Conservation (phyloP, 1,140 invertebrate genomes). For the Lepidostoma basale region DNA sequence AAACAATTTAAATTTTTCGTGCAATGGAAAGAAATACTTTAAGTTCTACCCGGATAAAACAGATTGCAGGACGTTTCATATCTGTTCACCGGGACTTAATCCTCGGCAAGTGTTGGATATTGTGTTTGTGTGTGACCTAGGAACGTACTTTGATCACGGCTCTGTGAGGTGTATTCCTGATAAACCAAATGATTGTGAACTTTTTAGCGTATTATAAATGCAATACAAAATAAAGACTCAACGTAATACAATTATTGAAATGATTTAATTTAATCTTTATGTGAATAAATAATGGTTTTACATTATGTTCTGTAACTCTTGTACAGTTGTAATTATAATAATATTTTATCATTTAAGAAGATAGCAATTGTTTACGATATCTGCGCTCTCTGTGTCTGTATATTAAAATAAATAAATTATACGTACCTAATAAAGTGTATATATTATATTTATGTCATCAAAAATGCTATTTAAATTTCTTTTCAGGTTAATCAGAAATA, state of each 20-base stretch:
- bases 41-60: conserved; percentile 44
- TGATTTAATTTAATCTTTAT: conserved; percentile 21
- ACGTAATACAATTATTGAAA: neutral
- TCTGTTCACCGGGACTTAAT: conserved; percentile 37
- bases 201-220: conserved; percentile 3
- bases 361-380: neutral
- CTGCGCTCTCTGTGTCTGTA: neutral
- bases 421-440: no score
- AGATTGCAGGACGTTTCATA: conserved; percentile 45
- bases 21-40: conserved; percentile 40
- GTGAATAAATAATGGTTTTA: conserved; percentile 41
- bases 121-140: conserved; percentile 41
- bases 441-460: no score
- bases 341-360: neutral
- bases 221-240: neutral
- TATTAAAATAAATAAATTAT: no score
- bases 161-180: conserved; percentile 27
- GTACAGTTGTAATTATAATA: conserved; percentile 2
- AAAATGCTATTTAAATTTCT: no score
- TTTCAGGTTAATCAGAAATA: no score
- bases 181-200: conserved; percentile 45
- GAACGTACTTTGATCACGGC: conserved; percentile 36
- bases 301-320: conserved; percentile 34
- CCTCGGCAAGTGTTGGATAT: conserved; percentile 41
- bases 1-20: conserved; percentile 33